These are phyloP conservation scores for Caenorhabditis brenneri DNA, from an alignment of 1,140 invertebrate species.

Conservation along the genomic window DNA sequence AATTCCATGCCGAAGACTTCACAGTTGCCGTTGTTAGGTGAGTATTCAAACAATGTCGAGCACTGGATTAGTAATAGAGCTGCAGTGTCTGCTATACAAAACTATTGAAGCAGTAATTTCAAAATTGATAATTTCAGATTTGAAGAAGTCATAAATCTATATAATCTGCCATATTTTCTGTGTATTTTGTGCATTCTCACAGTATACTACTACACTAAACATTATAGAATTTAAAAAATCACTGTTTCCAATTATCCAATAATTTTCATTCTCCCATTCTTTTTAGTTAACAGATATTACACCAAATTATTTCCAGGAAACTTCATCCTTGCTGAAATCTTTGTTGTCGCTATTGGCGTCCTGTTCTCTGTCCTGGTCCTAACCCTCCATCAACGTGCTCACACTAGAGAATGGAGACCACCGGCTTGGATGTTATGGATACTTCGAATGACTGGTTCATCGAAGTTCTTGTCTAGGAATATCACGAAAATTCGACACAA, in stretches of 20 bases:
- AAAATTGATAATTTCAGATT: too few relatives aligned
- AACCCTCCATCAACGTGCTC: slow-evolving; percentile 43
- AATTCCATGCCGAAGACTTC: slow-evolving; percentile 52
- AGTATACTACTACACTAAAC: too few relatives aligned
- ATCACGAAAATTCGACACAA: neutral
- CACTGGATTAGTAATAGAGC: too few relatives aligned
- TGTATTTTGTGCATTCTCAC: too few relatives aligned
- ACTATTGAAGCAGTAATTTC: too few relatives aligned
- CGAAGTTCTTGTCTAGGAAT: slow-evolving; percentile 44
- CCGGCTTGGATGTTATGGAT: slow-evolving; percentile 33
- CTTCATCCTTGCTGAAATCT: slow-evolving; percentile 55
- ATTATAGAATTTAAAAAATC: too few relatives aligned
- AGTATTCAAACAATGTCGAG: neutral
- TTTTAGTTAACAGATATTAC: too few relatives aligned
- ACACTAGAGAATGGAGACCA: slow-evolving; percentile 52
- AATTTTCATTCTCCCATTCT: too few relatives aligned
- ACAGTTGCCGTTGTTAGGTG: slow-evolving; percentile 47
- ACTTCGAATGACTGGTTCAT: slow-evolving; percentile 32
- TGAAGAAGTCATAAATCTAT: too few relatives aligned
- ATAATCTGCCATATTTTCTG: too few relatives aligned
- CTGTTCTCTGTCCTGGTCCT: slow-evolving; percentile 37
- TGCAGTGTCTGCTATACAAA: too few relatives aligned
- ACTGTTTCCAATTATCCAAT: too few relatives aligned
- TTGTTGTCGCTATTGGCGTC: slow-evolving; percentile 49
- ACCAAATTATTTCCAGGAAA: slow-evolving; percentile 27